Evolutionary conservation across 2,888 invertebrate genomes (phyloP), one percentile per base, ranked within the genome.

Genomic region (Hermaeophaga mercurialis): DNA sequence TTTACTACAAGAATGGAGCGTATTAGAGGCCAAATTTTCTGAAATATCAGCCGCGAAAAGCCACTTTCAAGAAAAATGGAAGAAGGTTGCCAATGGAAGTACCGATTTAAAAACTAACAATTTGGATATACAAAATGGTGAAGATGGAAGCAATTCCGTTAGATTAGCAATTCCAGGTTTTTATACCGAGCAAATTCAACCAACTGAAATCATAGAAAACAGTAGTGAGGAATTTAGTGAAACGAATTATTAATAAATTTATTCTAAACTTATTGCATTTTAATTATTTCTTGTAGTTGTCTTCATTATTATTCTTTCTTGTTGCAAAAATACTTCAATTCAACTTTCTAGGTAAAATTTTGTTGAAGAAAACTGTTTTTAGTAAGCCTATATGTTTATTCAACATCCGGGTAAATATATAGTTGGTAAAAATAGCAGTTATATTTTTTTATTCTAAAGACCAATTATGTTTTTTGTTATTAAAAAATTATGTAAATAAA

Each of bases 1-100:
- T 47, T 77, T 90, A 3, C 77, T 89, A 45, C 84, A 84, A 55
- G 88, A 90, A 73, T 71, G 90, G 72, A 83, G 85, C 72, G 78
- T 70, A 57, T 53, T 88, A 8, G 87, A 88, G 68, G 84, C 86
- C 69, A 87, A 87, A 66, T 78, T 87, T 43, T 81, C 82, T 58
- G 81, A 82, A 53, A 83, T 86, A 1, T 81, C 84, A 52, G 84
- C 84, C 54, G 85, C 86, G 28, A 90, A 89, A 73, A 78, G 82
- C 9, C 89, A 87, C 72, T 91, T 90, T 76, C 90, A 90, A 70
- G 85, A 86, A 66, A 86, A 90, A 70, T 91, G 89, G 88, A 83
- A 84, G 1, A 83, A 84, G 59, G 84, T 86, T 17, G 1, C 17
- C 8, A 36, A 8, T 36, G 14, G 9, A 14, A 15, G 17, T 8